Evolutionary conservation across 2,113 vertebrate species (phyloP), one percentile per base, ranked within the genome.

Genomic region (Hylia prasina): DNA sequence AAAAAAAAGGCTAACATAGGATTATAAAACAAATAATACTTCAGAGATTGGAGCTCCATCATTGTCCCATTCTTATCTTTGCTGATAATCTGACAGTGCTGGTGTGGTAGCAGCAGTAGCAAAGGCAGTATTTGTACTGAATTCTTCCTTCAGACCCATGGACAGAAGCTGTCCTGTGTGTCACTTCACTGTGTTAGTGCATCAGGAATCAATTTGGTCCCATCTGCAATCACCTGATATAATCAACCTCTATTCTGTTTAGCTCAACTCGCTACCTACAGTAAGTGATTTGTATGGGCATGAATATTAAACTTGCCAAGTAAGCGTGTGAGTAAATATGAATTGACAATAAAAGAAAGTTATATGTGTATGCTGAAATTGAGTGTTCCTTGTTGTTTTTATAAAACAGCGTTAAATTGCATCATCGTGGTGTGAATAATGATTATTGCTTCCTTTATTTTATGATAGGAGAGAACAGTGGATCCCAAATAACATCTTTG

Each of bases 301-400:
- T 89, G 85, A 95, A 92, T 95, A 92, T 94, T 93, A 95, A 96
- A 64, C 57, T 92, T 87, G 20, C 48, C 23, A 39, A 80, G 76
- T 83, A 94, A 90, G 89, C 4, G 13, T 72, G 58, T 60, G 37
- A 91, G 72, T 90, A 93, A 95, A 95, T 96, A 48, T 33, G 65
- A 87, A 71, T 60, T 75, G 82, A 82, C 94, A 89, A 64, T 92
- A 78, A 81, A 92, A 88, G 66, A 27, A 85, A 94, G 93, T 78
- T 96, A 73, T 70, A 68, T 89, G 56, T 79, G 60, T 58, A 27
- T 44, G 28, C 37, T 84, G 88, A 72, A 78, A 94, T 84, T 24
- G 80, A 84, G 56, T 71, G 57, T 35, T 56, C 5, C 2, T 96
- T 96, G 60, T 54, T 93, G 69, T 75, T 94, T 93, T 90, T 69